Evolutionary conservation across 23 tunicate species (phyloP), one percentile per base, ranked within the genome.

Genomic region (Ciona savignyi): DNA sequence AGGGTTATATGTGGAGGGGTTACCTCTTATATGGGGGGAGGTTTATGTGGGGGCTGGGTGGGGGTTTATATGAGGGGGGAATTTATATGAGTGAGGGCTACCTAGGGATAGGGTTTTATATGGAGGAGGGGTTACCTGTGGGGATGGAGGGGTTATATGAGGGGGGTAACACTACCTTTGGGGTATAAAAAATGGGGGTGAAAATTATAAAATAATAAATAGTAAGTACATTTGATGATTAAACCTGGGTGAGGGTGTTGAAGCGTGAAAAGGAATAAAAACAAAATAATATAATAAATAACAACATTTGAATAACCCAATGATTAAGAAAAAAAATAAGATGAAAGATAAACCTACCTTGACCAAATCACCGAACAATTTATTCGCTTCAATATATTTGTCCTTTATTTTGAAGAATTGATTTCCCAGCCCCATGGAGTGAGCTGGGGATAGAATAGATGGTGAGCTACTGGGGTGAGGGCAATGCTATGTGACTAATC

Each of bases 361-460:
- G 30, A 95, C 73, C 22, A 95, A 69, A 60, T 95, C 95, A 15
- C 99, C 99, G 28, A 95, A 88, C 76, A 95, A 68, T 60, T 83
- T 77, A 77, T 95, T 95, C 0, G 99, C 96, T 78, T 95, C 93
- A 26, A 79, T 76, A 67, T 95, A 95, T 62, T 66, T 66, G 62
- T 84, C 68, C 82, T 95, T 95, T 24, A 95, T 80, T 51, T 89
- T 88, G 28, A 83, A 77, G 85, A 95, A 95, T 49, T 95, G 96
- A 51, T 65, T 74, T 76, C 99, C 99, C 25, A 95, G 78, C 0
- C 99, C 99, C 96, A 95, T 95, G 3, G 93, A 91, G 70, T 87
- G 85, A 15, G 99, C 99, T 91, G 85, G 20, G 33, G 32, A 67
- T 23, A 67, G 1, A 4, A 72, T n/a, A n/a, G n/a, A n/a, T n/a